Conservation (phyloP, 2,888 invertebrate species). For the Standfussiana lucernea region DNA sequence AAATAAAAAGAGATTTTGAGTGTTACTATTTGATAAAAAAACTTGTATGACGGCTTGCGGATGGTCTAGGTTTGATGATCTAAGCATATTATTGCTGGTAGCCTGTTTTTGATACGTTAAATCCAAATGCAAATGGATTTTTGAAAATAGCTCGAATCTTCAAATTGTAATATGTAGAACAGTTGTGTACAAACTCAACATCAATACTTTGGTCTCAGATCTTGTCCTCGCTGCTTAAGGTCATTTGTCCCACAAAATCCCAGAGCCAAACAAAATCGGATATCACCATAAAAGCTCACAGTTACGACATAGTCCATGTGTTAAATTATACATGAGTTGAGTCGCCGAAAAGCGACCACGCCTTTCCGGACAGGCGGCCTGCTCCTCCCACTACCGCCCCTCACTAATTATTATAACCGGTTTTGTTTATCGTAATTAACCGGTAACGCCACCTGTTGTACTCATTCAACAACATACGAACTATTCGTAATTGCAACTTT, state of each 20-base stretch:
- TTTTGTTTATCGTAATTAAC: conserved; percentile 87
- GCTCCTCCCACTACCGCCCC: conserved; percentile 87
- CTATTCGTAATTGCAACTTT: conserved; percentile 73
- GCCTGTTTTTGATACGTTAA: not conserved
- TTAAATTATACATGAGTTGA: conserved; percentile 80
- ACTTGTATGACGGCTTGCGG: not conserved
- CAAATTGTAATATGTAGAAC: too few species aligned
- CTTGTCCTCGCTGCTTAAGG: conserved; percentile 15
- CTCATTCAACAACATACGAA: conserved; percentile 68
- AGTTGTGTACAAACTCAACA: not conserved
- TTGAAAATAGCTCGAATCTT: not conserved
- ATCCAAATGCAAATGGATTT: not conserved
- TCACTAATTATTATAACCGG: conserved; percentile 90
- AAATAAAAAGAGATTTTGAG: conserved; percentile 39
- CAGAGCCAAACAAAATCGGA: conserved; percentile 60
- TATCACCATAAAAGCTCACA: conserved; percentile 71
- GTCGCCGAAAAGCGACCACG: conserved; percentile 80
- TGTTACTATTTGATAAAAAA: conserved; percentile 21
- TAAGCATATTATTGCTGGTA: not conserved
- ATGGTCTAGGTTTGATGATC: not conserved
- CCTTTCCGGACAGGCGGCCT: conserved; percentile 72
- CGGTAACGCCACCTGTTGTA: conserved; percentile 86
- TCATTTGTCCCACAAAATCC: conserved; percentile 46
- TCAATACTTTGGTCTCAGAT: not conserved
- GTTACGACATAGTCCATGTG: conserved; percentile 71